These are phyloP conservation scores for Alitta virens DNA, from an alignment of 2,888 invertebrate species.

Conservation along the genomic window DNA sequence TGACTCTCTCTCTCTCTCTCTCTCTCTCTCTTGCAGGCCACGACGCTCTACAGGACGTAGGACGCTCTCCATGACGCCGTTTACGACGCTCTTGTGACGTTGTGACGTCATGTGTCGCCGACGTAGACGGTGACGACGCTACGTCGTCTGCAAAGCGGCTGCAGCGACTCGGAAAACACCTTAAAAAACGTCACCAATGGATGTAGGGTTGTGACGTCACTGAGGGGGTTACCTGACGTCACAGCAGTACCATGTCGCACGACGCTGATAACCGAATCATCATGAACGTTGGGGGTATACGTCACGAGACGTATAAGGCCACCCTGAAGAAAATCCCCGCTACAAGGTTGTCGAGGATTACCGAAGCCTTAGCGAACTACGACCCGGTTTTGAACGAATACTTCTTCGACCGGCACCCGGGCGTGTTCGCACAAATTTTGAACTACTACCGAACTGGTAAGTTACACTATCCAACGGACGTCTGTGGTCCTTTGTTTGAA, in stretches of 20 bases:
- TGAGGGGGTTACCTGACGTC: no score
- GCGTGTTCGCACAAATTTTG: slow-evolving; percentile 88
- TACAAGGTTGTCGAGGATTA: slow-evolving; percentile 86
- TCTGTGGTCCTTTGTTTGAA: slow-evolving; percentile 97
- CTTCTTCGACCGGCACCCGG: slow-evolving; percentile 94
- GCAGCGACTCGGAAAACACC: no score
- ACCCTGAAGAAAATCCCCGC: slow-evolving; percentile 97
- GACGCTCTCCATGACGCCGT: no score
- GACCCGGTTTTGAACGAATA: slow-evolving; percentile 99
- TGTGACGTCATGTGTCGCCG: not conserved
- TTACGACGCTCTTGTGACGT: no score
- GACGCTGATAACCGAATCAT: slow-evolving; percentile 88
- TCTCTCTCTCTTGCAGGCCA: no score
- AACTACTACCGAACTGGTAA: slow-evolving; percentile 99
- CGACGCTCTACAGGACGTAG: no score
- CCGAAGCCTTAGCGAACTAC: slow-evolving; percentile 97
- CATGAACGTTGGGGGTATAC: slow-evolving; percentile 94
- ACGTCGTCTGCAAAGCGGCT: not conserved
- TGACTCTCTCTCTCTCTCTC: no score
- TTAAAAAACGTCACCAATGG: no score
- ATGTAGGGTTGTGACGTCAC: no score
- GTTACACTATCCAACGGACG: slow-evolving; percentile 97
- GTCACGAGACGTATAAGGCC: slow-evolving; percentile 72
- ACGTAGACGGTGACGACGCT: not conserved
- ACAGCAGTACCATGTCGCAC: slow-evolving; percentile 21